A percentile compares a stretch with the other conserved stretches of the same genome.
Conservation (phyloP, 2,888 invertebrate genomes). For the Resseliella maxima region DNA sequence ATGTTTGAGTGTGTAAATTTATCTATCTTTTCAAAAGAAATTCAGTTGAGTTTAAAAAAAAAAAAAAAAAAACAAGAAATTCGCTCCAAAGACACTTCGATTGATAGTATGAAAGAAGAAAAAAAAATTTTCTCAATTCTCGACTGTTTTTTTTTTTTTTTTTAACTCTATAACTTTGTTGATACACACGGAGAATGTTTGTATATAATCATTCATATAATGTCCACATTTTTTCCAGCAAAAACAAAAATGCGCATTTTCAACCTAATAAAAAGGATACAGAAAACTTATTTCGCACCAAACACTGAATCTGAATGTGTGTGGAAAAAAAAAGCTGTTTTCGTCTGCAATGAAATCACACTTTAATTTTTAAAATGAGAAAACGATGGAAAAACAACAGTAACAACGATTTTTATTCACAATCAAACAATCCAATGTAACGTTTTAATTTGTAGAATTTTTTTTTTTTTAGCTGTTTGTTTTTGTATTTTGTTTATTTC, state of each 20-base stretch:
- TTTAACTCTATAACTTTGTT: neutral
- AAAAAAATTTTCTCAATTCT: too few species aligned
- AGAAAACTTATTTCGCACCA: too few species aligned
- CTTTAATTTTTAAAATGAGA: neutral
- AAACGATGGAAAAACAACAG: neutral
- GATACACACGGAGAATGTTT: neutral
- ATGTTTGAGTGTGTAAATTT: too few species aligned
- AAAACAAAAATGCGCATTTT: conserved; percentile 15
- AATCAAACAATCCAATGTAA: neutral
- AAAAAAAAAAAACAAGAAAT: neutral
- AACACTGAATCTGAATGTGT: too few species aligned
- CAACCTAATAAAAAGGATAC: neutral
- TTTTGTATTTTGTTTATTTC: conserved; percentile 15
- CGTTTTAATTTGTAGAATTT: neutral
- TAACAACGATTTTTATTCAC: neutral
- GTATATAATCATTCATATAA: neutral
- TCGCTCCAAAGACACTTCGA: too few species aligned
- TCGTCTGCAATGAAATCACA: neutral
- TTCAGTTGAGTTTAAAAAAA: too few species aligned
- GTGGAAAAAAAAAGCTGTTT: too few species aligned
- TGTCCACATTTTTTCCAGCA: neutral
- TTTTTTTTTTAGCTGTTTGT: neutral
- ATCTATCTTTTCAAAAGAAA: too few species aligned
- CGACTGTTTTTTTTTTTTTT: neutral
- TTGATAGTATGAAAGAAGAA: too few species aligned